Conservation (phyloP, 2,113 vertebrate species). For the Coryphaenoides rupestris region DNA sequence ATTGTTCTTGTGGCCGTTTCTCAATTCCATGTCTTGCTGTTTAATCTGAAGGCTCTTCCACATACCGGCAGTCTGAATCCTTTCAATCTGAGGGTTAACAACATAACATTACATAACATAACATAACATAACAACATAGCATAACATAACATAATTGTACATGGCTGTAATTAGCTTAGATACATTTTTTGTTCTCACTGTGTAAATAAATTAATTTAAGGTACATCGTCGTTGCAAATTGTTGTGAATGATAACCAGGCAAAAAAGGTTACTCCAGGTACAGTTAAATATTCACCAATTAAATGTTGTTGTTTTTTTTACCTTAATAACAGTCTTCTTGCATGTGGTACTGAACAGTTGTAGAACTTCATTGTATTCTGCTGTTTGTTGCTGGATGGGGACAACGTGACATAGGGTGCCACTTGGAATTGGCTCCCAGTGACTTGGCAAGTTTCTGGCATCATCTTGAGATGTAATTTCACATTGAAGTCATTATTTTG, state of each 20-base stretch:
- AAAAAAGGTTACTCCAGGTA: background rate
- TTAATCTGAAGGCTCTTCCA: constrained; percentile 66
- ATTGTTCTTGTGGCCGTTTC: constrained; percentile 63
- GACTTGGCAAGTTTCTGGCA: constrained; percentile 54
- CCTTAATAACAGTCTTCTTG: constrained; percentile 18
- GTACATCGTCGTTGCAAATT: too few species aligned
- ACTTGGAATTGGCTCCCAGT: constrained; percentile 74
- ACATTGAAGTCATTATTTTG: background rate
- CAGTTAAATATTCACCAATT: background rate
- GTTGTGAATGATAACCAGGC: background rate
- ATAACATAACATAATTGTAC: too few species aligned
- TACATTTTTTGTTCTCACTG: too few species aligned
- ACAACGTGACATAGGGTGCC: constrained; percentile 34
- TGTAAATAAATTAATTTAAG: too few species aligned
- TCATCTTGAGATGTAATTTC: constrained; percentile 6
- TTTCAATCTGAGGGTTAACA: constrained; percentile 57
- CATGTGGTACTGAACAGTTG: constrained; percentile 66
- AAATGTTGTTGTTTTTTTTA: too few species aligned
- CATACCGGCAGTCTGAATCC: constrained; percentile 66
- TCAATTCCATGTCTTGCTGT: constrained; percentile 57
- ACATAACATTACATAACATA: too few species aligned
- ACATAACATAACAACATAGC: too few species aligned
- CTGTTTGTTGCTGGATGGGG: constrained; percentile 31
- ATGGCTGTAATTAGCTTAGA: too few species aligned
- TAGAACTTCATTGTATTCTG: constrained; percentile 66